phyloP scores from a whole-genome alignment of 2,888 invertebrate genomes.

The Drosophila rellima region DNA sequence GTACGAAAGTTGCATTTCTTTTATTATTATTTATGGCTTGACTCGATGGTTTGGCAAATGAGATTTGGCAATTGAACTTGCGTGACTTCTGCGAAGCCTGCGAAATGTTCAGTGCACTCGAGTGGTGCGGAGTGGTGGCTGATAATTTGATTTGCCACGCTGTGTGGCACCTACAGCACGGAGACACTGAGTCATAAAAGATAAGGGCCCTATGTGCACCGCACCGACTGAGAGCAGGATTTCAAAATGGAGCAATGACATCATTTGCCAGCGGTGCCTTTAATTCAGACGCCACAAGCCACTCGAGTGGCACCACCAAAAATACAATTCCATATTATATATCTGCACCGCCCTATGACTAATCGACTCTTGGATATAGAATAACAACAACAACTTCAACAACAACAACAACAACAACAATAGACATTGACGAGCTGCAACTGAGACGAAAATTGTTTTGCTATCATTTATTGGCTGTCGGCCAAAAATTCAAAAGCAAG shows the following conservation, averaged over 20 bases:
- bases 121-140: constrained; percentile 11
- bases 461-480: constrained; percentile 42
- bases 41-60: constrained; percentile 30
- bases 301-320: background rate
- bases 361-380: constrained; percentile 21
- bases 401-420: constrained; percentile 8
- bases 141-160: constrained; percentile 60
- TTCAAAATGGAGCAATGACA: constrained; percentile 60
- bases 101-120: constrained; percentile 29
- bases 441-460: constrained; percentile 27
- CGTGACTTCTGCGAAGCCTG: constrained; percentile 43
- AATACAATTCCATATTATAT: background rate
- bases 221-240: constrained; percentile 31
- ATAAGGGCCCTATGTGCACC: constrained; percentile 6
- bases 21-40: constrained; percentile 7
- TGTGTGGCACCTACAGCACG: constrained; percentile 30
- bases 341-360: constrained; percentile 26
- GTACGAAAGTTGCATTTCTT: background rate
- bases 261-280: constrained; percentile 41
- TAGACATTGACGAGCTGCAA: constrained; percentile 24
- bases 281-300: background rate
- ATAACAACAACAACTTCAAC: background rate
- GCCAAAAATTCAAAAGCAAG: constrained; percentile 48
- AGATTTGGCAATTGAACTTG: constrained; percentile 34
- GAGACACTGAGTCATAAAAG: constrained; percentile 48